phyloP scores from a whole-genome alignment of 2,113 vertebrate genomes.

The Melierax canorus region DNA sequence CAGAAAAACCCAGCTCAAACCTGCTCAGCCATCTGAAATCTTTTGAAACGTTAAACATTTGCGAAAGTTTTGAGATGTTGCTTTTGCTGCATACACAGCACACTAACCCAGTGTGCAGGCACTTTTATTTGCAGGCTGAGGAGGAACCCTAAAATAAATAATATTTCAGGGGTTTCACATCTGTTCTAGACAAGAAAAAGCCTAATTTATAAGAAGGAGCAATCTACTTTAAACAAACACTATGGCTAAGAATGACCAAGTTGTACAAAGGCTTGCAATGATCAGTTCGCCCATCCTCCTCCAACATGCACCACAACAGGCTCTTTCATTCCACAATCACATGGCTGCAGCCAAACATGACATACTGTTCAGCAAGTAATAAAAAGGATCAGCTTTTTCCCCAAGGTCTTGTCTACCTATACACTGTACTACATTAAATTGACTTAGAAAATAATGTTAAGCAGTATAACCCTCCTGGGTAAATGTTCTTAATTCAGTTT shows the following conservation, averaged over 20 bases:
- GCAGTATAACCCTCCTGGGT: not conserved
- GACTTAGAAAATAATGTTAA: slow-evolving; percentile 27
- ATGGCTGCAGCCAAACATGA: slow-evolving; percentile 27
- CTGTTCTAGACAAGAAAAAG: not conserved
- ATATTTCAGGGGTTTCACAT: not conserved
- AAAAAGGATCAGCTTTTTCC: slow-evolving; percentile 50
- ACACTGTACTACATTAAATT: slow-evolving; percentile 36
- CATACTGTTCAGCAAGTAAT: slow-evolving; percentile 44
- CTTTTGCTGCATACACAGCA: not conserved
- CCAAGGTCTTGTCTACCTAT: slow-evolving; percentile 41
- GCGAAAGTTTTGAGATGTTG: not conserved
- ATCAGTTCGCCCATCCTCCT: slow-evolving; percentile 12
- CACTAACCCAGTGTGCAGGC: not conserved
- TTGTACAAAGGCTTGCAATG: not conserved
- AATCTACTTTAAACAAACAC: not conserved
- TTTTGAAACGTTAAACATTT: not conserved
- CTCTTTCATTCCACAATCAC: slow-evolving; percentile 23
- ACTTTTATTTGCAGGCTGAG: not conserved
- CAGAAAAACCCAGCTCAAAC: not conserved
- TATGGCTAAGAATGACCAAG: not conserved
- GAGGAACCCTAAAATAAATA: not conserved
- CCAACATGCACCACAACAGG: not conserved
- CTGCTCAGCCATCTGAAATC: not conserved
- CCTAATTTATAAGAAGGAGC: not conserved
- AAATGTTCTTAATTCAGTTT: slow-evolving; percentile 50